A percentile compares a stretch with the other conserved stretches of the same genome.
Conservation (phyloP, 2,888 invertebrate genomes). For the Leptopilina drosophilae region DNA sequence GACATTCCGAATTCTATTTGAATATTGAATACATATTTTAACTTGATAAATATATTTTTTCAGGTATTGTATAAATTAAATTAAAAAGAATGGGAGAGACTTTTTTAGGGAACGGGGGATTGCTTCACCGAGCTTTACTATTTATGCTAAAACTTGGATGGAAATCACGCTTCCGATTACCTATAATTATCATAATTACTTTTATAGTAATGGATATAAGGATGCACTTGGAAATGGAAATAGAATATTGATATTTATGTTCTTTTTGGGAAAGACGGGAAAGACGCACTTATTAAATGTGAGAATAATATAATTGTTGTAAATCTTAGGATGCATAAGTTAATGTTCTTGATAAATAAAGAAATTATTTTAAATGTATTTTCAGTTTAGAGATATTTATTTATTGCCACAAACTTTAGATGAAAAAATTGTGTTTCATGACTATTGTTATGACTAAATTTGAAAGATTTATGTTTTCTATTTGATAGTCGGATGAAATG, state of each 20-base stretch:
- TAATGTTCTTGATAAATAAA: not conserved
- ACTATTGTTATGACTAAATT: too few relatives aligned
- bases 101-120: slow-evolving; percentile 73
- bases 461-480: too few relatives aligned
- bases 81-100: slow-evolving; percentile 63
- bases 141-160: slow-evolving; percentile 86
- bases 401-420: not conserved
- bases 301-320: not conserved
- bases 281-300: not conserved
- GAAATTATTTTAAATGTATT: not conserved
- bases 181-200: slow-evolving; percentile 82
- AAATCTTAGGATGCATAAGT: not conserved
- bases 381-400: not conserved
- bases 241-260: slow-evolving; percentile 1
- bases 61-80: slow-evolving; percentile 7
- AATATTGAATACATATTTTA: too few relatives aligned
- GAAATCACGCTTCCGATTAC: slow-evolving; percentile 83
- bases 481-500: too few relatives aligned
- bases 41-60: not conserved
- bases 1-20: too few relatives aligned
- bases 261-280: not conserved
- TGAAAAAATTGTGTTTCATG: not conserved
- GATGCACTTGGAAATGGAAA: slow-evolving; percentile 82
- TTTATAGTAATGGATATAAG: slow-evolving; percentile 84
- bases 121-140: slow-evolving; percentile 78